Percentiles rank a stretch among this genome's conserved stretches.
Evolutionary conservation across 2,113 vertebrate species (phyloP).

Genomic region (Jaculus jaculus): DNA sequence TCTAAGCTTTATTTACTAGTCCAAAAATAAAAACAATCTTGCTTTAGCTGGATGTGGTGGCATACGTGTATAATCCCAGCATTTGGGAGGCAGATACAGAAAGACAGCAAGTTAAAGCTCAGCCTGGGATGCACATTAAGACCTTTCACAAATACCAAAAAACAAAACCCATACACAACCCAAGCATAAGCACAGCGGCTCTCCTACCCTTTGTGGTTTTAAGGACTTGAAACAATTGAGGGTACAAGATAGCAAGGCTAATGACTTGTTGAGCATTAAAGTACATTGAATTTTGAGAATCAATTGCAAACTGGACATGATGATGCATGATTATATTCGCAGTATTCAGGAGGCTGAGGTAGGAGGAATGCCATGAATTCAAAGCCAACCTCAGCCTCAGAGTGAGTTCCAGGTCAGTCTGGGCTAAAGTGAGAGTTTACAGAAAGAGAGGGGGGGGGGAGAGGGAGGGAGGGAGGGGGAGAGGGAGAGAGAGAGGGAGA

Average conservation of each 20-base stretch:
- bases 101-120: too few species aligned
- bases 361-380: too few species aligned
- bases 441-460: too few species aligned
- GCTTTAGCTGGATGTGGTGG: not conserved
- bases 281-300: slow-evolving; percentile 38
- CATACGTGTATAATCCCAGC: not conserved
- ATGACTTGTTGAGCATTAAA: not conserved
- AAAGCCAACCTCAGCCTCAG: too few species aligned
- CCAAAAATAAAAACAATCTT: slow-evolving; percentile 2
- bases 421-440: too few species aligned
- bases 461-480: too few species aligned
- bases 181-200: not conserved
- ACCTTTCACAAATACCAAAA: not conserved
- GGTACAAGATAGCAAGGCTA: not conserved
- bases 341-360: too few species aligned
- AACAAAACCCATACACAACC: too few species aligned
- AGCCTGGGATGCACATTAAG: not conserved
- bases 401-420: too few species aligned
- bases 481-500: too few species aligned
- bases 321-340: too few species aligned
- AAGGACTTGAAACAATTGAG: not conserved
- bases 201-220: not conserved
- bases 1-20: not conserved
- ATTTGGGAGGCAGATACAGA: not conserved
- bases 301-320: not conserved